Percentiles rank a stretch among this genome's conserved stretches.
Conservation (phyloP, 2,888 invertebrate genomes). For the Phrixothrix hirtus region DNA sequence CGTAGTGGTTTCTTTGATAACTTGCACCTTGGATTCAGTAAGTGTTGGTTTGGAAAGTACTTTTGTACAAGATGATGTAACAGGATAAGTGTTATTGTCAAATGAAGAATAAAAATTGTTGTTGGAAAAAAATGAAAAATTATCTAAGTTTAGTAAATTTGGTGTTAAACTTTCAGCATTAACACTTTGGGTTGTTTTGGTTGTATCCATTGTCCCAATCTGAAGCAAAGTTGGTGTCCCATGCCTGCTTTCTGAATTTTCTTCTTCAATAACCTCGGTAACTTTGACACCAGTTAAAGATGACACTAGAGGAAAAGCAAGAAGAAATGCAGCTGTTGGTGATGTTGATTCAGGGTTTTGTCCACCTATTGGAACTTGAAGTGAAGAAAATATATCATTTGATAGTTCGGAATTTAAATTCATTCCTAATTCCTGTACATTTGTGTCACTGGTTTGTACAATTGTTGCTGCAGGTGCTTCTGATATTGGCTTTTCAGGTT, state of each 20-base stretch:
- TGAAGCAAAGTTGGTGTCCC: slow-evolving; percentile 57
- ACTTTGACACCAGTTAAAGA: slow-evolving; percentile 61
- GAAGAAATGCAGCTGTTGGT: slow-evolving; percentile 76
- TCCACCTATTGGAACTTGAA: slow-evolving; percentile 61
- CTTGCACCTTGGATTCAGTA: not conserved
- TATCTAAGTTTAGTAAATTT: slow-evolving; percentile 52
- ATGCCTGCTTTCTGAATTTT: slow-evolving; percentile 56
- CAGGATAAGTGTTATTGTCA: slow-evolving; percentile 23
- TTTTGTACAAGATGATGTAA: slow-evolving; percentile 2
- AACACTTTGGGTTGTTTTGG: slow-evolving; percentile 46
- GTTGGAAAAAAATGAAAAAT: slow-evolving; percentile 50
- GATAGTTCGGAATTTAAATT: slow-evolving; percentile 59
- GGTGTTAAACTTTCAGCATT: slow-evolving; percentile 46
- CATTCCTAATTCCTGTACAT: slow-evolving; percentile 35
- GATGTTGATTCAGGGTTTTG: slow-evolving; percentile 67
- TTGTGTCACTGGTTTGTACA: not conserved
- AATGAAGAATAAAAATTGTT: slow-evolving; percentile 44
- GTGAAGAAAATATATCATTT: slow-evolving; percentile 64
- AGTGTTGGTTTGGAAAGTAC: not conserved
- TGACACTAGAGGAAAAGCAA: slow-evolving; percentile 75
- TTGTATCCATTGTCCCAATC: slow-evolving; percentile 55
- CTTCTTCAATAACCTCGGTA: slow-evolving; percentile 60
- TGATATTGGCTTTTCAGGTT: too few species aligned
- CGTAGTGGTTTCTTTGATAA: not conserved
- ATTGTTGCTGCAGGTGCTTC: slow-evolving; percentile 11